phyloP scores from a whole-genome alignment of 2,797 vertebrate species.

The Sebastes oblongus region DNA sequence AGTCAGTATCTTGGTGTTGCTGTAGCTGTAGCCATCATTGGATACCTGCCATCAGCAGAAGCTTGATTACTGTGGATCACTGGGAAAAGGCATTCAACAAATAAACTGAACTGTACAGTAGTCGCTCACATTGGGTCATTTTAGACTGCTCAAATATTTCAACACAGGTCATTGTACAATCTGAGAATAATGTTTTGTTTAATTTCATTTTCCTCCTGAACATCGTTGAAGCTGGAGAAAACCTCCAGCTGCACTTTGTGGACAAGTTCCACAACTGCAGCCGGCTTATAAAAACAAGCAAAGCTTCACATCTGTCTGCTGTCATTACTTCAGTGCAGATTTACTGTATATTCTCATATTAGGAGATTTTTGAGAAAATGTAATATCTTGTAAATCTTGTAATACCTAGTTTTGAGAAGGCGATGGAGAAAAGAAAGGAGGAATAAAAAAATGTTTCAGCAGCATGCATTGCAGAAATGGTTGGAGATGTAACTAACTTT shows the following conservation, averaged over 20 bases:
- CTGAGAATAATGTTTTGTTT: background rate
- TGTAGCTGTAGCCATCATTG: conserved; percentile 91
- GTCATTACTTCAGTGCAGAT: background rate
- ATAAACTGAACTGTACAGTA: background rate
- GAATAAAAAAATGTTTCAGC: background rate
- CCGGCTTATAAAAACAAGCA: background rate
- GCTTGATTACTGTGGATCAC: conserved; percentile 1
- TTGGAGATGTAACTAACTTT: conserved; percentile 80
- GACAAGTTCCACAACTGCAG: background rate
- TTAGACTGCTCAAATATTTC: background rate
- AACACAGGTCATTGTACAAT: background rate
- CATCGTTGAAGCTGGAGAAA: background rate
- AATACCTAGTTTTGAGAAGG: background rate
- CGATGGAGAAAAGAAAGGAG: background rate
- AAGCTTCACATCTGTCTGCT: background rate
- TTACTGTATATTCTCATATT: background rate
- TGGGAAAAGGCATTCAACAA: conserved; percentile 9
- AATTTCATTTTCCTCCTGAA: background rate
- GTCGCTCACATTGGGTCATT: background rate
- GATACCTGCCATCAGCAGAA: conserved; percentile 84
- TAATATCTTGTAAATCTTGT: background rate
- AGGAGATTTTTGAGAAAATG: background rate
- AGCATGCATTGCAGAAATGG: background rate
- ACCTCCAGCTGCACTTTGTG: conserved; percentile 2
- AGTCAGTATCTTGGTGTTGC: conserved; percentile 87